Evolutionary conservation across 2,888 invertebrate genomes (phyloP), one percentile per base, ranked within the genome.

Genomic region (Laspeyria flexula): DNA sequence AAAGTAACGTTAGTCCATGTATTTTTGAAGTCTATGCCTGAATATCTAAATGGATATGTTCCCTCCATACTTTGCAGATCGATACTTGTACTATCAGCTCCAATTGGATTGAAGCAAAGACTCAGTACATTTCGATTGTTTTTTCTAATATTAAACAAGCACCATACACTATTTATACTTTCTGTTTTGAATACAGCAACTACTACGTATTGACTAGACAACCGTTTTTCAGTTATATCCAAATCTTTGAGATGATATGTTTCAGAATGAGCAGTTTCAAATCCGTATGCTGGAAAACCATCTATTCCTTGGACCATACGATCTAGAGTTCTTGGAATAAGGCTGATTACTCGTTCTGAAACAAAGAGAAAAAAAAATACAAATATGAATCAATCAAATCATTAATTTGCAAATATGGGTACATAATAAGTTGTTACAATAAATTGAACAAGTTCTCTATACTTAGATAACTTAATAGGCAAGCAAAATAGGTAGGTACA

Each of bases 141-240:
- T 51, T 80, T 65, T 16, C 67, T 65, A 45, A 90, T 75, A 0
- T 81, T 76, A 58, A 90, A 88, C 3, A 88, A 37, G 41, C 80
- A 85, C 5, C 79, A 57, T 0, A 59, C 43, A 0, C 25, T n/a
- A 44, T 47, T 3, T 49, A 41, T 11, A 56, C 47, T 15, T 4
- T 73, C 60, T 1, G 82, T 50, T 55, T 77, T 82, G 25, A 86
- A 79, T 27, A 62, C 60, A 0, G 80, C 57, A n/a, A 73, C 71
- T 37, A 90, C 60, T n/a, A 82, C 63, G 27, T 81, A 84, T 1
- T 85, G 85, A 33, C 62, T 63, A 3, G 64, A 43, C 9, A 88
- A 29, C 13, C 10, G 60, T 23, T 52, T 46, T 0, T 65, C 7
- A 1, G 10, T 1, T 30, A 48, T 7, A 9, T 21, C 12, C 3